phyloP scores from a whole-genome alignment of 2,888 invertebrate genomes.

The Gnatocerus cornutus region DNA sequence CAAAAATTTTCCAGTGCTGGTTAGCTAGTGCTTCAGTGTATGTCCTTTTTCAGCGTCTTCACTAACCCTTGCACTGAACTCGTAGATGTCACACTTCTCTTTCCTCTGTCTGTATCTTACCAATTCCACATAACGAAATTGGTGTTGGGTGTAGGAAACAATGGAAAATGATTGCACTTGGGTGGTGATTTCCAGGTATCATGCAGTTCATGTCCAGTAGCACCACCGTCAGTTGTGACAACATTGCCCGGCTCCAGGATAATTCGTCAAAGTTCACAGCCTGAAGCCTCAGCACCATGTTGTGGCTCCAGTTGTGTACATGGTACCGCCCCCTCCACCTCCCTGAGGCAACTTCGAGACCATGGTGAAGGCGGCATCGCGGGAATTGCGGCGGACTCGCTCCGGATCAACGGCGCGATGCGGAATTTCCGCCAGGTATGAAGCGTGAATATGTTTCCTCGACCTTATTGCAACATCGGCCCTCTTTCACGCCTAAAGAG shows the following conservation, averaged over 20 bases:
- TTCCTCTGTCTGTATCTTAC: slow-evolving; percentile 52
- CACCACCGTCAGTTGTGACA: slow-evolving; percentile 81
- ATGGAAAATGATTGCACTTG: slow-evolving; percentile 57
- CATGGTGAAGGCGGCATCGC: slow-evolving; percentile 86
- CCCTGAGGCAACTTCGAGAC: slow-evolving; percentile 86
- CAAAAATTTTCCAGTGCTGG: not conserved
- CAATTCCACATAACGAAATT: slow-evolving; percentile 64
- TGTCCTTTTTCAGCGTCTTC: slow-evolving; percentile 40
- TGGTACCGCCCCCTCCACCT: slow-evolving; percentile 86
- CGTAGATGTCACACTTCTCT: slow-evolving; percentile 36
- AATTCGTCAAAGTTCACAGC: slow-evolving; percentile 91
- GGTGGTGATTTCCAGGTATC: slow-evolving; percentile 67
- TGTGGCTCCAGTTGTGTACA: slow-evolving; percentile 79
- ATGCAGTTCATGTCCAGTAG: slow-evolving; percentile 79
- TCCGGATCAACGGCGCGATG: slow-evolving; percentile 97
- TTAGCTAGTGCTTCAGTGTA: slow-evolving; percentile 22
- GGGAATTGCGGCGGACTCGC: slow-evolving; percentile 95
- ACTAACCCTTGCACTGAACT: slow-evolving; percentile 44
- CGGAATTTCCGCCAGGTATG: slow-evolving; percentile 95
- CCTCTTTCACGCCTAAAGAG: slow-evolving; percentile 38
- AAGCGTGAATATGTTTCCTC: slow-evolving; percentile 53
- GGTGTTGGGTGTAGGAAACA: slow-evolving; percentile 52
- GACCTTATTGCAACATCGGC: slow-evolving; percentile 40
- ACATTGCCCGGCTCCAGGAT: slow-evolving; percentile 83
- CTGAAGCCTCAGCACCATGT: slow-evolving; percentile 80